Evolutionary conservation across 2,888 invertebrate species (phyloP), one percentile per base, ranked within the genome.

Genomic region (Calliopum simillimum): DNA sequence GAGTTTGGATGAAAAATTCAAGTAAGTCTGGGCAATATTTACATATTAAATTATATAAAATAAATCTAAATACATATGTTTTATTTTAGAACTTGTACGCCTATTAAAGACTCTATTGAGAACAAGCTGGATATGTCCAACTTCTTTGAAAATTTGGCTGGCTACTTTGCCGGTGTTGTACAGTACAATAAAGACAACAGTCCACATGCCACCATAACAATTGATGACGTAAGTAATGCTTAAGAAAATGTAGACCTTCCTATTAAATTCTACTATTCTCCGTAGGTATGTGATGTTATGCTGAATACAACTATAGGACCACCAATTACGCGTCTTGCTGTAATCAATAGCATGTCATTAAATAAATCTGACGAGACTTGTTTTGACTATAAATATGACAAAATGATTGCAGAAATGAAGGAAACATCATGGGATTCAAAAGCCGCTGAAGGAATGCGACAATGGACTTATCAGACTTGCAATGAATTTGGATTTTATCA

Each of bases 401-500:
- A 91, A 73, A 92, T 93, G 91, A 89, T 96, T 46, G 84, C 88
- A 1, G 89, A 91, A 55, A 85, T 95, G 82, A 89, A 89, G 75
- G 90, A 93, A 72, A 85, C 87, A 2, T 88, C 90, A 4, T 96
- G 94, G 94, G 86, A 89, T 13, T 89, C 91, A 14, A 91, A 91
- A 84, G 93, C 92, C 88, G 92, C 89, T 84, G 80, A 79, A 33
- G 84, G 84, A 49, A 92, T 88, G 76, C 92, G 97, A 0, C 94
- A 95, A 80, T 98, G 98, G 98, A 92, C 90, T 71, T 98, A 96
- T 84, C 98, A 98, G 86, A 97, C 97, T 0, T 98, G 98, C 83
- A 95, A 94, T 1, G 98, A 98, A 85, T 98, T 98, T 83, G 98
- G 97, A 33, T 98, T 94, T 86, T 98, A 93, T 86, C 98, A 98